Percentiles rank a stretch among this genome's conserved stretches.
Conservation (phyloP, 2,113 vertebrate genomes). For the Heloderma charlesbogerti region DNA sequence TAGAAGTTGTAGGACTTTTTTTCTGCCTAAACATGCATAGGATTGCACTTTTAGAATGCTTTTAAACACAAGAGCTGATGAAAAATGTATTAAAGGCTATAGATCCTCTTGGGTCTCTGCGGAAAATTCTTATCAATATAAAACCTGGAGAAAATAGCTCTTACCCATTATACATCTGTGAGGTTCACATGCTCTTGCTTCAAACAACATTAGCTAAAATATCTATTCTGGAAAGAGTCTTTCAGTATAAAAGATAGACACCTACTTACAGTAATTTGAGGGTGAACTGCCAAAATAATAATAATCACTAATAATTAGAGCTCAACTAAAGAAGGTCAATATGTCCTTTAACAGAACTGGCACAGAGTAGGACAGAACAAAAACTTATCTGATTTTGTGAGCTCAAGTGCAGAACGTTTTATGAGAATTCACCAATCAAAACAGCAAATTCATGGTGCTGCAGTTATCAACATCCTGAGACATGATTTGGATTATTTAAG, state of each 20-base stretch:
- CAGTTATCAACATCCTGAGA: neutral
- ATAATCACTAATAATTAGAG: neutral
- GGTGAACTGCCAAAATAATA: neutral
- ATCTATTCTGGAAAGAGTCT: neutral
- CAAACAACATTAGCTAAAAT: neutral
- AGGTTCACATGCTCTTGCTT: neutral
- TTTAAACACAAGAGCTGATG: neutral
- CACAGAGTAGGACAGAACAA: neutral
- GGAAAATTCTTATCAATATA: conserved; percentile 1
- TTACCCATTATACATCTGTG: conserved; percentile 7
- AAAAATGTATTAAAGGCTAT: conserved; percentile 8
- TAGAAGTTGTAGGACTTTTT: no score
- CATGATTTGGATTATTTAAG: neutral
- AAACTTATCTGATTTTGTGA: neutral
- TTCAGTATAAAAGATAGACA: conserved; percentile 9
- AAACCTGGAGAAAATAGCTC: neutral
- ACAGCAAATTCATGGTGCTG: neutral
- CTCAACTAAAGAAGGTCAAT: neutral
- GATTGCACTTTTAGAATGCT: neutral
- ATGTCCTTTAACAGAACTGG: neutral
- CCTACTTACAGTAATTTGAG: neutral
- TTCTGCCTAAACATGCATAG: no score
- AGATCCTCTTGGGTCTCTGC: neutral
- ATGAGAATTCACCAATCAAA: neutral
- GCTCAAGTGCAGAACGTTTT: neutral